Evolutionary conservation across 2,797 vertebrate species (phyloP), one percentile per base, ranked within the genome.

Genomic region (Mus caroli): DNA sequence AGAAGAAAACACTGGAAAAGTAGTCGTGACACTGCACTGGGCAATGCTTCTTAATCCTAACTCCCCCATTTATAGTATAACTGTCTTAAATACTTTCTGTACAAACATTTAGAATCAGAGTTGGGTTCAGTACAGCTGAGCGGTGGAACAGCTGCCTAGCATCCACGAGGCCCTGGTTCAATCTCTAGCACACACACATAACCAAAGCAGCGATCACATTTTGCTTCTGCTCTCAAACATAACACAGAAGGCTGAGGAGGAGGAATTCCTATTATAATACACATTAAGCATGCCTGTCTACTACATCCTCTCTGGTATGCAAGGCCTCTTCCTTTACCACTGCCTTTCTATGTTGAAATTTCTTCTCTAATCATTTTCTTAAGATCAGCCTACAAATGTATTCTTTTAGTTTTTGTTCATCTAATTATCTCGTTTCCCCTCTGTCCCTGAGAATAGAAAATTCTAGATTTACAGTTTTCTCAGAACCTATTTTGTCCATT

Each of bases 231-330:
- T 46, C 17, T 19, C 15, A 64, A 34, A 64, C 60, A 34, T 7
- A 64, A 34, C 40, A 13, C 43, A 14, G 83, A n/a, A 67, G 31
- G 11, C 62, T 24, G 28, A 12, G 31, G 62, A 69, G 19, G 62
- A 50, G 6, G 20, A 82, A 5, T 3, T 2, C 31, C 58, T 67
- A 5, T n/a, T 1, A 0, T 50, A 24, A 5, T 1, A 22, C 54
- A 5, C 8, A 37, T 6, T 37, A 26, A 2, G 11, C 8, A 12
- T 56, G 3, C 17, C 14, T 2, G 3, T 3, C 37, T 12, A 31
- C 56, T 12, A 28, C 15, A 62, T 6, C 40, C 58, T 64, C 28
- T 43, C 60, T 13, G 6, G 40, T 14, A 6, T 34, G 28, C 10
- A 64, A 85, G 40, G 5, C 28, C 19, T 40, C 28, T 83, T 62